phyloP scores from a whole-genome alignment of 37 sponge, comb jelly and placozoan genomes.

The Cliona cf. orientalis region DNA sequence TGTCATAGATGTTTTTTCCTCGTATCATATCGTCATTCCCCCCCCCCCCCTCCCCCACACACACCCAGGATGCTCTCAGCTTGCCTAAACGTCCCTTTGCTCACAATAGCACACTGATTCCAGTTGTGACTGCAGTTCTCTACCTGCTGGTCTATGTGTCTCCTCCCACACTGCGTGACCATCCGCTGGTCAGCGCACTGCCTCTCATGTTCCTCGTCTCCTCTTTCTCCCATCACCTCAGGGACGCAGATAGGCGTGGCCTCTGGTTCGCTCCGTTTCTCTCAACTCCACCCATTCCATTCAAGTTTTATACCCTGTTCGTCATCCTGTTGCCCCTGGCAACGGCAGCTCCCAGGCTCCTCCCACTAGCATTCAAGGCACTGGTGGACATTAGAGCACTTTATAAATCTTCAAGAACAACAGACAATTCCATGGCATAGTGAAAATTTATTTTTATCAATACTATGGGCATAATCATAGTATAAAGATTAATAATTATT shows the following conservation, averaged over 20 bases:
- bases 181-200: not conserved
- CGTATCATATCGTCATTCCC: not conserved
- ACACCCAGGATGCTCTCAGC: slow-evolving; percentile 51
- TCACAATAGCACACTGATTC: slow-evolving; percentile 57
- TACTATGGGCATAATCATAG: too few species aligned
- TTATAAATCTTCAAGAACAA: too few species aligned
- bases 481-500: too few species aligned
- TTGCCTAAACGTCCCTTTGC: slow-evolving; percentile 56
- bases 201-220: slow-evolving; percentile 43
- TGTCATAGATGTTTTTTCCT: too few species aligned
- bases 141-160: slow-evolving; percentile 17
- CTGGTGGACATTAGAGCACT: too few species aligned
- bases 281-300: slow-evolving; percentile 56
- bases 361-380: too few species aligned
- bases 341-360: too few species aligned
- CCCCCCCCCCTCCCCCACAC: too few species aligned
- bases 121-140: slow-evolving; percentile 12
- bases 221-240: slow-evolving; percentile 54
- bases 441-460: too few species aligned
- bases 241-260: slow-evolving; percentile 64
- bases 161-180: not conserved
- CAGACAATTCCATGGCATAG: too few species aligned
- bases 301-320: slow-evolving; percentile 22
- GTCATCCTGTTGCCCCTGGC: slow-evolving; percentile 5
- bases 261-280: slow-evolving; percentile 56